Conservation (phyloP, 1,140 invertebrate genomes). For the Drosophila tropicalis region DNA sequence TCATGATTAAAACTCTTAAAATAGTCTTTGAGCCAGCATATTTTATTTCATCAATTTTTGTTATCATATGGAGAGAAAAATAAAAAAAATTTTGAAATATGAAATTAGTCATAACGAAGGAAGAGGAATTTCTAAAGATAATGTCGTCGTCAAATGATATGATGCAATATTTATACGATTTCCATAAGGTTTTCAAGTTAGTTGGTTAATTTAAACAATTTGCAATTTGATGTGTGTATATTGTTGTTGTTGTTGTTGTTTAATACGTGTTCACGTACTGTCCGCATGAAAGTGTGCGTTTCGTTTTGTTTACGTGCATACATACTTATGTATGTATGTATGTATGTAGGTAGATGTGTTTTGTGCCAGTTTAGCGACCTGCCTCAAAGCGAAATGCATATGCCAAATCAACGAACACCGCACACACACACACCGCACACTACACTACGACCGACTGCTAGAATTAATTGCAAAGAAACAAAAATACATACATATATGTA, state of each 20-base stretch:
- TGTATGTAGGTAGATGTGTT: too few relatives aligned
- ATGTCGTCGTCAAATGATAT: neutral
- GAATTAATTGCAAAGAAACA: neutral
- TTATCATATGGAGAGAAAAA: too few relatives aligned
- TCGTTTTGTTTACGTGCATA: neutral
- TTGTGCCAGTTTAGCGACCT: conserved; percentile 3
- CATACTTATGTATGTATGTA: neutral
- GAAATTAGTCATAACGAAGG: too few relatives aligned
- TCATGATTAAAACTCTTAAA: too few relatives aligned
- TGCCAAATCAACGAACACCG: conserved; percentile 4
- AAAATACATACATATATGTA: neutral
- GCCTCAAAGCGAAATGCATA: conserved; percentile 12
- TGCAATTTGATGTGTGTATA: neutral
- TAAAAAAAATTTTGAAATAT: too few relatives aligned
- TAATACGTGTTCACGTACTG: neutral
- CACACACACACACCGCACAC: neutral
- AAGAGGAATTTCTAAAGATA: neutral
- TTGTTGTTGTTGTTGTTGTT: neutral
- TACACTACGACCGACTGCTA: neutral
- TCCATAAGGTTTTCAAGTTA: neutral
- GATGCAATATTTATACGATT: conserved; percentile 5
- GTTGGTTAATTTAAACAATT: neutral
- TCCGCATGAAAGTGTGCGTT: too few relatives aligned
- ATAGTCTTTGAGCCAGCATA: too few relatives aligned
- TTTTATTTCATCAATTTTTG: too few relatives aligned